Base-by-base conservation (phyloP, 2,888 invertebrate species). In the Charanyca ferruginea region DNA sequence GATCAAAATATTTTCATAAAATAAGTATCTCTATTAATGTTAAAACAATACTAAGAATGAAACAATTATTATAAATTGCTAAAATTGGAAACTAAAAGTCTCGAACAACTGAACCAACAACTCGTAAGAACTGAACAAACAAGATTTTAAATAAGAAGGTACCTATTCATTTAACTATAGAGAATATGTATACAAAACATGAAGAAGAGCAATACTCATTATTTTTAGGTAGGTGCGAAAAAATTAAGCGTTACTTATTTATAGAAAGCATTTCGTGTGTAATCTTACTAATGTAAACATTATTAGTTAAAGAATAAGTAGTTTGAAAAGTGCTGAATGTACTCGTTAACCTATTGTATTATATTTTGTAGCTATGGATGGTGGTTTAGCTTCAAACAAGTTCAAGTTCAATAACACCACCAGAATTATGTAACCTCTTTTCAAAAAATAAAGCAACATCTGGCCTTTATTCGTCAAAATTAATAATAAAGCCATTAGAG, bases 171-270 rank as follows among this genome's bases (percentile, higher is more conserved):
- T 68, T 13, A 11, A 22, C 41, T 5, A 32, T 35, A 35, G 2
- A 48, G 28, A 32, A 9, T 58, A 18, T 13, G 16, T 35, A 38
- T 23, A 28, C 22, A 2, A 49, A 59, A 47, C 6, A 44, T 48
- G 28, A 18, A 47, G 11, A 42, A 51, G 9, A 57, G n/a, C 47
- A 53, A 53, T 25, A 20, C 9, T 47, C 28, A 55, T 60, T 75
- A 55, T 47, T 52, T 68, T 41, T 55, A 23, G 38, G 23, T 32
- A 61, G 23, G 23, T 52, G 32, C 9, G n/a, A 44, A 47, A 69
- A 69, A 55, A 60, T 52, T 52, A 69, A 52, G 6, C 41, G 18
- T n/a, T 28, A 18, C 47, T 9, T 68, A 73, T 51, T 45, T 22
- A 25, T 51, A 41, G 16, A 42, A 52, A 32, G 8, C 16, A 18